A percentile compares a stretch with the other conserved stretches of the same genome.
Evolutionary conservation across 2,113 vertebrate genomes (phyloP).

Genomic region (Pachypanchax playfairii): DNA sequence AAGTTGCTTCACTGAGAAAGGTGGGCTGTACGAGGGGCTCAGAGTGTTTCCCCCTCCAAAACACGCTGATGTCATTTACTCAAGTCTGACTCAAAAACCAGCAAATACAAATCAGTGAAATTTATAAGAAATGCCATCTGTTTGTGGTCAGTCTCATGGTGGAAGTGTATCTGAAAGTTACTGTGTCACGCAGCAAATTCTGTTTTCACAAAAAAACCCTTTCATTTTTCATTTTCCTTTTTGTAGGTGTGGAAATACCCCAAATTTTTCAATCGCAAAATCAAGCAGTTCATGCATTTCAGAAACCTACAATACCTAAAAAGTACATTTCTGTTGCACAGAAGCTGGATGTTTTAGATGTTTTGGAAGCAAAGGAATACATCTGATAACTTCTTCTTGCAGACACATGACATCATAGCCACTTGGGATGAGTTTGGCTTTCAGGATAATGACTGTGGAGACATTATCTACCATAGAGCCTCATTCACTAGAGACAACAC

Average conservation of each 20-base stretch:
- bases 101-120: not conserved
- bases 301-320: not conserved
- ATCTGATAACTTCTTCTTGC: slow-evolving; percentile 13
- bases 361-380: slow-evolving; percentile 20
- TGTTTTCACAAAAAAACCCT: not conserved
- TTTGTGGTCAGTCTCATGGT: not conserved
- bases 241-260: not conserved
- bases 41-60: not conserved
- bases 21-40: slow-evolving; percentile 1
- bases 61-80: slow-evolving; percentile 28
- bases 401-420: slow-evolving; percentile 62
- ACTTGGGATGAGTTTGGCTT: slow-evolving; percentile 53
- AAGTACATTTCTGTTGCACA: not conserved
- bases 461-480: slow-evolving; percentile 46
- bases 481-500: slow-evolving; percentile 39
- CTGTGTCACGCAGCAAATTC: not conserved
- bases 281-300: too few relatives aligned
- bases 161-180: not conserved
- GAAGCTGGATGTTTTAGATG: slow-evolving; percentile 14
- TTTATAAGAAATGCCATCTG: slow-evolving; percentile 11
- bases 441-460: slow-evolving; percentile 45
- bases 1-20: not conserved
- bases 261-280: too few relatives aligned
- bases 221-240: not conserved
- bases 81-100: not conserved